Percentiles rank a stretch among this genome's conserved stretches.
Conservation (phyloP, 2,113 vertebrate species). For the Sylvietta virens region DNA sequence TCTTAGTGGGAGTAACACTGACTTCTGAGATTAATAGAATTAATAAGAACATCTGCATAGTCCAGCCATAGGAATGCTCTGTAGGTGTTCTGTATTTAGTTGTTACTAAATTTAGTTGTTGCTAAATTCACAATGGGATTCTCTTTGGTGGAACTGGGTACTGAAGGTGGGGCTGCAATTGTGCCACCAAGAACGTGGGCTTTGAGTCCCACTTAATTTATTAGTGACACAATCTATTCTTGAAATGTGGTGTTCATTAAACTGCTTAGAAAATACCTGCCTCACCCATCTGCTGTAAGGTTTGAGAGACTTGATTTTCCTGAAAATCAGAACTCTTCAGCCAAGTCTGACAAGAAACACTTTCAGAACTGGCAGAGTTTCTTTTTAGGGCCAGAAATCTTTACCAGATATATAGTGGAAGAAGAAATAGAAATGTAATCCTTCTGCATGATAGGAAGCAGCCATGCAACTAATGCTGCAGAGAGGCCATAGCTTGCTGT, state of each 20-base stretch:
- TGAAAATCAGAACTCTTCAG: not conserved
- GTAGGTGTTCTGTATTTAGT: not conserved
- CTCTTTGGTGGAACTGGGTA: not conserved
- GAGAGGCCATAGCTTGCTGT: not conserved
- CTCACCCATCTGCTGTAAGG: not conserved
- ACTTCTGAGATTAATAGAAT: not conserved
- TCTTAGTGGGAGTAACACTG: not conserved
- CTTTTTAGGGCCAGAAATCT: not conserved
- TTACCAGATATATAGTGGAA: not conserved
- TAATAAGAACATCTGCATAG: not conserved
- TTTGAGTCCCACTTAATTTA: not conserved
- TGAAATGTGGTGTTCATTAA: not conserved
- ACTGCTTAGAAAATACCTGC: not conserved
- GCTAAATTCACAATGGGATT: not conserved
- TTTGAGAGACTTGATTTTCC: not conserved
- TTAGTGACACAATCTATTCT: not conserved
- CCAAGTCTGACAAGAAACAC: not conserved
- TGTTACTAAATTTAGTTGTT: not conserved
- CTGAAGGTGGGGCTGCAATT: not conserved
- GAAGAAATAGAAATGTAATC: not conserved
- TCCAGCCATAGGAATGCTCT: not conserved
- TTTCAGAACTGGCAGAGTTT: not conserved
- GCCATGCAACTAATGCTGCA: not conserved
- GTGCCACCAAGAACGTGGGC: fast-evolving
- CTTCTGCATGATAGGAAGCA: not conserved